Evolutionary conservation across 2,797 vertebrate species (phyloP).

Genomic region (Bradypodion ventrale): DNA sequence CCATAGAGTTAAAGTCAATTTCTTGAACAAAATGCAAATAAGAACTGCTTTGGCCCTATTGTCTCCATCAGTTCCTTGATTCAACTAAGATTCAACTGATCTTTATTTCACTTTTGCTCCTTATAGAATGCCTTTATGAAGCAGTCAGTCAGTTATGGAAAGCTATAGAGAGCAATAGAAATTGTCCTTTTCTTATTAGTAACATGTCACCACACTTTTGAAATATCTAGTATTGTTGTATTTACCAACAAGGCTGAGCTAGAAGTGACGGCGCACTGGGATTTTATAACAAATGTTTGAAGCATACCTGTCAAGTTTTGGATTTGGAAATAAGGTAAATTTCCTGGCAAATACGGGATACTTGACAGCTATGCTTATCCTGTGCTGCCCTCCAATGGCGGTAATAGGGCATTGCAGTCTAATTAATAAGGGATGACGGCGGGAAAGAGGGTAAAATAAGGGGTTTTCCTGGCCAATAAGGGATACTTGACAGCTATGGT

Average conservation of each 20-base stretch:
- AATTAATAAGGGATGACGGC: too few species aligned
- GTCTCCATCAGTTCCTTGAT: not conserved
- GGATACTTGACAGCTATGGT: too few species aligned
- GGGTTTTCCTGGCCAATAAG: too few species aligned
- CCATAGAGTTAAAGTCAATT: not conserved
- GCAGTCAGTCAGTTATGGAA: not conserved
- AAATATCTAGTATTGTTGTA: not conserved
- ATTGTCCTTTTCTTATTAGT: not conserved
- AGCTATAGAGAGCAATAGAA: not conserved
- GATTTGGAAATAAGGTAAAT: too few species aligned
- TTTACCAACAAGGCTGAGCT: not conserved
- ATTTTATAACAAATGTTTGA: not conserved
- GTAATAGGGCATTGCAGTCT: too few species aligned
- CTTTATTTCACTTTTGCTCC: not conserved
- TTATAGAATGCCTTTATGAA: not conserved
- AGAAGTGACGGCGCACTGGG: not conserved
- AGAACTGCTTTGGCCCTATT: not conserved
- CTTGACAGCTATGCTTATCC: too few species aligned
- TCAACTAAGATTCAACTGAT: not conserved
- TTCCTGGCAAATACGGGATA: too few species aligned
- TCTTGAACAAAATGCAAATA: not conserved
- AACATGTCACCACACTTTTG: not conserved
- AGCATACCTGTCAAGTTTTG: too few species aligned
- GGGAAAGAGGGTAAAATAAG: too few species aligned
- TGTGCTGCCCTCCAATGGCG: too few species aligned